Evolutionary conservation across 37 sponge, comb jelly and placozoan species (phyloP), one percentile per base, ranked within the genome.

Genomic region (Beroe forskalii): DNA sequence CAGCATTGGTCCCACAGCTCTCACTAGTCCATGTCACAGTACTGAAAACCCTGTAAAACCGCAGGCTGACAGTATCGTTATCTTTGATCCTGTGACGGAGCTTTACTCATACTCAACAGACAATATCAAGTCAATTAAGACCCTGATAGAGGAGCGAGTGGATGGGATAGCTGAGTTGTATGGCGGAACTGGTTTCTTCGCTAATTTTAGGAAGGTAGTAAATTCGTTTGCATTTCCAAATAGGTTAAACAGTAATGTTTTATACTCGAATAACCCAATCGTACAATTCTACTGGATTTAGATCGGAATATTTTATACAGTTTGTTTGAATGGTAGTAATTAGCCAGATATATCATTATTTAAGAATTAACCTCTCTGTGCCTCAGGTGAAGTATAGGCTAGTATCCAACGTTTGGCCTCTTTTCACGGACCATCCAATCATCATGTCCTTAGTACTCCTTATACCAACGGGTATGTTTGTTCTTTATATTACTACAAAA

Each of bases 111-210:
- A 80, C 40, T 43, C 55, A 17, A 41, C 30, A 14, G 86, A 44
- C 20, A 33, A 28, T 3, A 9, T 32, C 4, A 25, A 41, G 4
- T 42, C 86, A 0, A 41, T 80, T 9, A 44, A 41, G 28, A 4
- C 43, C 0, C 2, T 9, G 12, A 14, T 80, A 23, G 55, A 80
- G 30, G 86, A 43, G 27, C 19, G 12, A 9, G 35, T 42, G 20
- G 32, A 69, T 4, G 32, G 19, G 12, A 80, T 1, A 44, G 48
- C 55, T n/a, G 14, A 12, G 27, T n/a, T 41, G 17, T 80, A 80
- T 80, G 86, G 86, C 3, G 86, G 86, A 25, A 80, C 86, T 80
- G 86, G 86, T 43, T 23, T 80, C 4, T 22, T 80, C 30, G 86
- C 86, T 43, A n/a, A 23, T 24, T 14, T 37, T 42, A 41, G 27